Conservation (phyloP, 1,140 invertebrate species). For the Heterodera schachtii region DNA sequence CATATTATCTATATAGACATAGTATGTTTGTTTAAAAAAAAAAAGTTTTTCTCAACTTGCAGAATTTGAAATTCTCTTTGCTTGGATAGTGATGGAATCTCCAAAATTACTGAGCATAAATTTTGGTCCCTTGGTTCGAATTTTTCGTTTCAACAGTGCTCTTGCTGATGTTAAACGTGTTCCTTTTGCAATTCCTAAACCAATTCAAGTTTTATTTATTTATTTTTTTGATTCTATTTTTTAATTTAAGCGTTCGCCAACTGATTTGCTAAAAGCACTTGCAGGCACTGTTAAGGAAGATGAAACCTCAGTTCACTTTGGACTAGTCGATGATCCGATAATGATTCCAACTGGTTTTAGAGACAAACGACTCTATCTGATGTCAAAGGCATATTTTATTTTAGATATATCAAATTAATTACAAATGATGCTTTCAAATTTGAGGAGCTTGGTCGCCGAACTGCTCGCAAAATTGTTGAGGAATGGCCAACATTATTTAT, state of each 20-base stretch:
- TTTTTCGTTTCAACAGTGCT: not conserved
- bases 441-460: slow-evolving; percentile 58
- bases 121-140: not conserved
- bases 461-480: slow-evolving; percentile 57
- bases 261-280: slow-evolving; percentile 59
- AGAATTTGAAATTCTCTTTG: no score
- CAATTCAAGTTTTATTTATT: slow-evolving; percentile 6
- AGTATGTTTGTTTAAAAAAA: no score
- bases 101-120: not conserved
- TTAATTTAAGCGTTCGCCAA: slow-evolving; percentile 56
- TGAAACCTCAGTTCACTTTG: slow-evolving; percentile 62
- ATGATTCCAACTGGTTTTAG: slow-evolving; percentile 53
- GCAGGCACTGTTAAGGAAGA: slow-evolving; percentile 58
- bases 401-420: not conserved
- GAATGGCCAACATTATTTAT: slow-evolving; percentile 66
- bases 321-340: slow-evolving; percentile 62
- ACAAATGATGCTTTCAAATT: slow-evolving; percentile 23
- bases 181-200: slow-evolving; percentile 8
- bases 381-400: slow-evolving; percentile 48
- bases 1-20: no score
- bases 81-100: not conserved
- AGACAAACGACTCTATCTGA: slow-evolving; percentile 50
- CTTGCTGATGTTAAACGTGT: not conserved
- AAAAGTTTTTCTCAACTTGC: no score
- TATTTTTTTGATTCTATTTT: not conserved